phyloP scores from a whole-genome alignment of 1,140 invertebrate genomes.

The Papilio helenus region DNA sequence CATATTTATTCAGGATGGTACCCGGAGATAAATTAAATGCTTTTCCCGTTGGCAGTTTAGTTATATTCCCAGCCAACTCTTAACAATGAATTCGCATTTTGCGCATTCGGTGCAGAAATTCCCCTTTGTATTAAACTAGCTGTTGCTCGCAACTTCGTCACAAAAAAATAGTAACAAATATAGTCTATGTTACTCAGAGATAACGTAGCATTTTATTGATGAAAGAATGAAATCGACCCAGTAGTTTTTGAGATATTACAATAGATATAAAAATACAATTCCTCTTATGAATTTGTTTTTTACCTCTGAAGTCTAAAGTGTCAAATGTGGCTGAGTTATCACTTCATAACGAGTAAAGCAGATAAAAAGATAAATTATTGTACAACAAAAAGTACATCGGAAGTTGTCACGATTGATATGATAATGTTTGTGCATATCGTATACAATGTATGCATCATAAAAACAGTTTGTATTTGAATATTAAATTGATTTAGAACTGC shows the following conservation, averaged over 20 bases:
- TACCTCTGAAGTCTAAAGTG: neutral
- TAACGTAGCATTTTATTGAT: too few species aligned
- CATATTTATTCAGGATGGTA: slow-evolving; percentile 31
- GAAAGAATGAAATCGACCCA: too few species aligned
- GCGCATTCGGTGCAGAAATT: neutral
- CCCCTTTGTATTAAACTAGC: neutral
- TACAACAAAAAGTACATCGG: neutral
- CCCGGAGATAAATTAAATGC: slow-evolving; percentile 32
- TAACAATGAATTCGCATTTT: slow-evolving; percentile 12
- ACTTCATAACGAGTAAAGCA: neutral
- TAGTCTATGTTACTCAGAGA: too few species aligned
- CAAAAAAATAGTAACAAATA: too few species aligned
- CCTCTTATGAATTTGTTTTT: neutral
- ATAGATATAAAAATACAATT: too few species aligned
- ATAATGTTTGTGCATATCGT: neutral
- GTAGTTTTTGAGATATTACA: too few species aligned
- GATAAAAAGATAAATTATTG: neutral
- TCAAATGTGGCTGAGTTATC: neutral
- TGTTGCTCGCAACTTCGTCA: too few species aligned
- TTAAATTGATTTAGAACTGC: neutral
- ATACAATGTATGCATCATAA: neutral
- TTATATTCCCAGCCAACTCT: neutral
- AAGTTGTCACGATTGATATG: neutral
- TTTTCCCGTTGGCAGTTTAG: slow-evolving; percentile 23
- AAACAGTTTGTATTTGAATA: neutral